Base-by-base conservation (phyloP, 1,140 invertebrate species). In the Pararge aegeria region DNA sequence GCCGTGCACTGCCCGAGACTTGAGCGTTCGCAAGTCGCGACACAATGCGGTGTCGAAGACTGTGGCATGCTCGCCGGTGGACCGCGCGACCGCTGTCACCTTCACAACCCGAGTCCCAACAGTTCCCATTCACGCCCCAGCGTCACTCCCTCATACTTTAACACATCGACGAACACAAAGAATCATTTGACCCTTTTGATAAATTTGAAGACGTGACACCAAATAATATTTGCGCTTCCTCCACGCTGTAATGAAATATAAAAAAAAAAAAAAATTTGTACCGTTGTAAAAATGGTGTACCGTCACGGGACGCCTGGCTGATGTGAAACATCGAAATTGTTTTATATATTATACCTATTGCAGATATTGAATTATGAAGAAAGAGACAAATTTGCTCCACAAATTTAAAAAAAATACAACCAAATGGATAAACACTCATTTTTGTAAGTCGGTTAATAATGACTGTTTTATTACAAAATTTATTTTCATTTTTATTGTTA, bases 1-100 rank as follows among this genome's bases (percentile, higher is more conserved):
- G 76, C 59, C 79, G 76, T 79, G 73, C 76, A 85, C 85, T 87
- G 84, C 61, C 64, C 72, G 66, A 27, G 55, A 16, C 18, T 21
- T n/a, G 15, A 44, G 24, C 46, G 50, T 29, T 59, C 57, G 55
- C 50, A 15, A 40, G 52, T 46, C 53, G 30, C 50, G 52, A 48
- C 62, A 34, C 68, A 48, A 20, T 49, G 55, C 52, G 34, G 7
- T 34, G 30, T 30, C 29, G 30, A 1, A 12, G 24, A 7, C 10
- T 40, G 37, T 52, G 38, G 37, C 54, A 61, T 53, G 50, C 55
- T 37, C 62, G 51, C 24, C 34, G 46, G 24, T 34, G 19, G 40
- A 53, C 59, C 55, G 60, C 57, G 44, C 62, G 46, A 40, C 55
- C 68, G 64, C 56, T 69, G 68, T 78, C 76, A 82, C 80, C 78